Percentiles rank a stretch among this genome's conserved stretches.
Conservation (phyloP, 2,797 vertebrate genomes). For the Fratercula arctica region DNA sequence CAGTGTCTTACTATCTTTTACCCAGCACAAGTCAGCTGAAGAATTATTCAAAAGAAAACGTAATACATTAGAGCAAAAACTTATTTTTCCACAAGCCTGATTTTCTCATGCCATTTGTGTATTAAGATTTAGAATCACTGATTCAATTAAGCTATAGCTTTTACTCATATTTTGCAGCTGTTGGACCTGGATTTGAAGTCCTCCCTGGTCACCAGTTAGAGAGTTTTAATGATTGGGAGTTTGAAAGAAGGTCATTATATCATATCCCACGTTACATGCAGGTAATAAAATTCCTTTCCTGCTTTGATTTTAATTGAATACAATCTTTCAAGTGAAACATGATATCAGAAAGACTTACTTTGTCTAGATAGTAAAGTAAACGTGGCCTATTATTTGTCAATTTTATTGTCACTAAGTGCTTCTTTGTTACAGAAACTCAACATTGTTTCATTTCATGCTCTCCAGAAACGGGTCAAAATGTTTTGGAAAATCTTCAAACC, state of each 20-base stretch:
- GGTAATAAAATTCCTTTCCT: constrained; percentile 74
- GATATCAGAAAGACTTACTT: constrained; percentile 67
- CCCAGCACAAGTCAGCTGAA: neutral
- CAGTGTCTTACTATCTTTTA: neutral
- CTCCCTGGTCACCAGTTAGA: constrained; percentile 74
- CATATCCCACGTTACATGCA: constrained; percentile 68
- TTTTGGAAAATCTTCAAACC: constrained; percentile 32
- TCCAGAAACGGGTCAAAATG: constrained; percentile 12
- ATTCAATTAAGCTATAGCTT: constrained; percentile 73
- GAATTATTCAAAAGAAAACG: constrained; percentile 12
- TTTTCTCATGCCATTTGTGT: constrained; percentile 65
- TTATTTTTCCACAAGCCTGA: constrained; percentile 30
- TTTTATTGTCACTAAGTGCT: constrained; percentile 58
- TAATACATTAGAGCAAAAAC: constrained; percentile 21
- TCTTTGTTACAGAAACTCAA: neutral
- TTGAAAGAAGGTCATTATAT: constrained; percentile 77
- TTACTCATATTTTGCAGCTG: constrained; percentile 76
- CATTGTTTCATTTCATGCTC: constrained; percentile 6
- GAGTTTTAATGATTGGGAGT: constrained; percentile 74
- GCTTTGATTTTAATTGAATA: constrained; percentile 78
- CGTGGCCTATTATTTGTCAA: constrained; percentile 65
- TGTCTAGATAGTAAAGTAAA: constrained; percentile 66
- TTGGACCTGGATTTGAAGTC: constrained; percentile 74
- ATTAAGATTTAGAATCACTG: constrained; percentile 69
- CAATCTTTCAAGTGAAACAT: constrained; percentile 73